Conservation (phyloP, 2,888 invertebrate species). For the Phaonia tiefii region DNA sequence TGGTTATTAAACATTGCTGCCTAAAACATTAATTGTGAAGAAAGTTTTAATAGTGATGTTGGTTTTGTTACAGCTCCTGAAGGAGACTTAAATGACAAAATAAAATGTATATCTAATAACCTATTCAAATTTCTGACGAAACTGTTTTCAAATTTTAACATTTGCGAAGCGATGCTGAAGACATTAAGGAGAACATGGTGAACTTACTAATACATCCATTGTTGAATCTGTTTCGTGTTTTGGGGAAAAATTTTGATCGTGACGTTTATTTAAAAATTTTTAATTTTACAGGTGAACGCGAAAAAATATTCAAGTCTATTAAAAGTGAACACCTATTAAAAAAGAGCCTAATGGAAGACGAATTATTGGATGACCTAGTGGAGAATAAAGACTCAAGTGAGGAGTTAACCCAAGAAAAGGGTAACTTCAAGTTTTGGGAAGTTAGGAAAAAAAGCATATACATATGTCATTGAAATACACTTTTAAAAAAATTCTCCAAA, state of each 20-base stretch:
- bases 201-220: background rate
- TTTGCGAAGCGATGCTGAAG: background rate
- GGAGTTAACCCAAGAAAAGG: background rate
- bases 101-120: no score
- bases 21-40: no score
- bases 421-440: conserved; percentile 26
- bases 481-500: conserved; percentile 32
- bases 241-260: background rate
- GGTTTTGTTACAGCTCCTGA: no score
- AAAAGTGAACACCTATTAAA: background rate
- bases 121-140: no score
- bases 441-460: conserved; percentile 17
- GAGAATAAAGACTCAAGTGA: background rate
- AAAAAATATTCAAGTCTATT: background rate
- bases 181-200: background rate
- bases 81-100: no score
- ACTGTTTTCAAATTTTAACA: background rate
- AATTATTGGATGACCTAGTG: no score
- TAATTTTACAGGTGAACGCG: background rate
- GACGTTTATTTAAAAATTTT: background rate
- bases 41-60: no score
- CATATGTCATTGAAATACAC: background rate
- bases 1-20: no score
- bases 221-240: background rate
- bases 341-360: background rate